Percentiles rank a stretch among this genome's conserved stretches.
Conservation (phyloP, 2,888 invertebrate genomes). For the Nomada fucata region DNA sequence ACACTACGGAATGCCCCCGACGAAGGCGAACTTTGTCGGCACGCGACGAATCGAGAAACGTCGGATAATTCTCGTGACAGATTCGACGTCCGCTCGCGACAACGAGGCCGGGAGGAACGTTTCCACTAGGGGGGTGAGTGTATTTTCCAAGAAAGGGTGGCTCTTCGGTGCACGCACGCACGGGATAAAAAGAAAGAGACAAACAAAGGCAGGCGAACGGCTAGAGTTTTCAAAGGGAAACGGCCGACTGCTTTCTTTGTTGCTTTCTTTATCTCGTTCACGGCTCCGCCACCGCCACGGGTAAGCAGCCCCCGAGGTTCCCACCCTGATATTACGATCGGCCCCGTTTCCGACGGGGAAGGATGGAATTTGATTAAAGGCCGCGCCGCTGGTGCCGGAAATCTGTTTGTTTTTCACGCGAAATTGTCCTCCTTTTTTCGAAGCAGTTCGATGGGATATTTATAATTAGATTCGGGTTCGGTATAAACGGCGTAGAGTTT, state of each 20-base stretch:
- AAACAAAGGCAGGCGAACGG: not conserved
- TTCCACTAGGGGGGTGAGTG: not conserved
- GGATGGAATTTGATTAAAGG: not conserved
- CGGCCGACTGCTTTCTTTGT: not conserved
- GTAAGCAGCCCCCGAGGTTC: conserved; percentile 47
- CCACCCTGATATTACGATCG: not conserved
- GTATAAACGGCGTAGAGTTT: too few species aligned
- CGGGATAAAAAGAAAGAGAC: too few species aligned
- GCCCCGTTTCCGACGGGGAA: not conserved
- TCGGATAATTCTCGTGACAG: not conserved
- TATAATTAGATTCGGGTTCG: too few species aligned
- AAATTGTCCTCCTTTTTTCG: too few species aligned
- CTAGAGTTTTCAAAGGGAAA: conserved; percentile 1
- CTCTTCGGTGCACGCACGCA: not conserved
- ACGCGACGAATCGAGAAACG: conserved; percentile 13
- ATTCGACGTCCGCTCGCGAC: conserved; percentile 1
- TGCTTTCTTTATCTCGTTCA: not conserved
- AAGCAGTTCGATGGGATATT: too few species aligned
- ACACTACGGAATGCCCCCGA: conserved; percentile 29
- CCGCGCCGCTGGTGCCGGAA: too few species aligned
- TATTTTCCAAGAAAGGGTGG: not conserved
- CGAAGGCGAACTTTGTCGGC: conserved; percentile 9
- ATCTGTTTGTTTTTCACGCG: too few species aligned
- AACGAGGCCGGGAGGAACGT: conserved; percentile 2
- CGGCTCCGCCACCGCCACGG: conserved; percentile 19